Base-by-base conservation (phyloP, 2,797 vertebrate species). In the Sebastiscus tertius region DNA sequence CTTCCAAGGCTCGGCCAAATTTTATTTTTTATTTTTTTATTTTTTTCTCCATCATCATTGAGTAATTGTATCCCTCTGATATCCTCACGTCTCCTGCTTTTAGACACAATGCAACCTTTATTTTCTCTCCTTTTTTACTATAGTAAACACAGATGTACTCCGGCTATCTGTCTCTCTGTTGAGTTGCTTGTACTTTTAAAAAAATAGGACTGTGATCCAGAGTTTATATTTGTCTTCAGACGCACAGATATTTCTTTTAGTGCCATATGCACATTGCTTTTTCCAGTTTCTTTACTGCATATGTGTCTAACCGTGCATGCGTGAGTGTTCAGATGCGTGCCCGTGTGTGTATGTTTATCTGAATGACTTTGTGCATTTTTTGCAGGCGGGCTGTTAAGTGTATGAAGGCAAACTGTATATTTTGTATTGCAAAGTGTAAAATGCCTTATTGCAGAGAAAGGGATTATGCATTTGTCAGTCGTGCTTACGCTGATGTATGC, bases 381-480 rank as follows among this genome's bases (percentile, higher is more conserved):
- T 74, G 55, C 63, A 72, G 49, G 77, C 22, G 39, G 46, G 63
- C 58, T 70, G 27, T 85, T 72, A 77, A 73, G 76, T 82, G 71
- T 72, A 70, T 68, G 58, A 81, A 80, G 72, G 81, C 58, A 90
- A 80, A 83, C 68, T 81, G 60, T 72, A 80, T 80, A 81, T 91
- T 91, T 90, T 87, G 70, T 79, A 75, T 81, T 64, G 75, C 77
- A 84, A 89, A 79, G 84, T 81, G 81, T 91, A 87, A 94, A 93
- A 86, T 49, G 72, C 83, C 89, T 82, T 87, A 94, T 94, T 91
- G 91, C 89, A 85, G 81, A 89, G 94, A 95, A 96, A 96, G 84
- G 91, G 94, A 95, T 96, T 95, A 96, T 92, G 92, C 95, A 96
- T 98, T 97, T 97, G 97, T 97, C 97, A 96, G 91, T 96, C 93